Conservation (phyloP, 1,140 invertebrate species). For the Oscheius sp. region DNA sequence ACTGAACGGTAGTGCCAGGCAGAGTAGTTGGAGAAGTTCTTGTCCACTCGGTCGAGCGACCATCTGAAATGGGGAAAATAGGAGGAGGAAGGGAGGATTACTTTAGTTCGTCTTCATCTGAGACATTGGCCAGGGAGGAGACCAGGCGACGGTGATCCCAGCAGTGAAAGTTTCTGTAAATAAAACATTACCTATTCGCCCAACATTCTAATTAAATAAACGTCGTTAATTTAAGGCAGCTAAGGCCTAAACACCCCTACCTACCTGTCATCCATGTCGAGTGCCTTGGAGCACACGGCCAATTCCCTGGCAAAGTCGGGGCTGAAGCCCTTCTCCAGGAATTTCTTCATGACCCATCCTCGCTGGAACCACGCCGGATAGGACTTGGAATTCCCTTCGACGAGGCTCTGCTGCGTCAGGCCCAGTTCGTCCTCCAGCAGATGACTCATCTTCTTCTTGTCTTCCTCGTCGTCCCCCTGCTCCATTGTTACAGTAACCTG, state of each 20-base stretch:
- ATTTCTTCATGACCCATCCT: constrained; percentile 18
- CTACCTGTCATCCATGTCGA: constrained; percentile 27
- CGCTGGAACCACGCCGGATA: constrained; percentile 35
- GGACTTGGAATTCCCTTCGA: constrained; percentile 29
- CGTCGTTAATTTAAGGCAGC: background rate
- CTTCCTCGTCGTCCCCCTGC: constrained; percentile 1
- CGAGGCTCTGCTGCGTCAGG: background rate
- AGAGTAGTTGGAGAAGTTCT: constrained; percentile 38
- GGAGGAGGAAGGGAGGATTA: background rate
- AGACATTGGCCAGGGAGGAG: constrained; percentile 8
- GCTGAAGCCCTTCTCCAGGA: background rate
- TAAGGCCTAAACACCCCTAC: background rate
- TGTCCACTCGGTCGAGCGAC: constrained; percentile 16
- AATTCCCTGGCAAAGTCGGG: constrained; percentile 22
- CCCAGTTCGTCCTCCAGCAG: constrained; percentile 1
- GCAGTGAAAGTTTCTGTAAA: constrained; percentile 33
- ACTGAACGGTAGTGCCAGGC: constrained; percentile 35
- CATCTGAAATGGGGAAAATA: background rate
- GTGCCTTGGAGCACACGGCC: constrained; percentile 17
- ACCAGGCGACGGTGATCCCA: constrained; percentile 35
- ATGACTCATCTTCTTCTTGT: background rate
- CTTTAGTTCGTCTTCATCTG: constrained; percentile 22
- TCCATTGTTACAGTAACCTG: background rate
- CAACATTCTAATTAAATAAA: background rate
- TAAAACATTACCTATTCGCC: background rate